Percentiles rank a stretch among this genome's conserved stretches.
Conservation (phyloP, 1,140 invertebrate genomes). For the Lepidurus packardi region DNA sequence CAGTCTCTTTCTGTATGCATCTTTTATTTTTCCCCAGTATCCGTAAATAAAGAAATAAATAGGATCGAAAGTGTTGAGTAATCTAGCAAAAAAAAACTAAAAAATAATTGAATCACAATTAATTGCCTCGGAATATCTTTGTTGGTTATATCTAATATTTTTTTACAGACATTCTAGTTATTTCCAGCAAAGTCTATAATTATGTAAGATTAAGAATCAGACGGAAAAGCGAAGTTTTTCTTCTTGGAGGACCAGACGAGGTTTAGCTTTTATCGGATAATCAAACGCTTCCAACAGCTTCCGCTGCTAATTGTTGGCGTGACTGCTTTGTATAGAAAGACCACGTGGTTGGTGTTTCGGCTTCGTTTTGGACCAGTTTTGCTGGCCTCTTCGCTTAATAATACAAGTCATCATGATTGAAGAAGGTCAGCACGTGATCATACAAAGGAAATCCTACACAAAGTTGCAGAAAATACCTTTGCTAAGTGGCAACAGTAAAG, state of each 20-base stretch:
- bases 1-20: conserved; percentile 20
- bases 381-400: background rate
- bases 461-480: conserved; percentile 64
- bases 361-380: background rate
- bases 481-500: conserved; percentile 43
- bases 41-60: background rate
- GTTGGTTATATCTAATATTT: too few species aligned
- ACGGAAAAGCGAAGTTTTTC: too few species aligned
- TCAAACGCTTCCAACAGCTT: background rate
- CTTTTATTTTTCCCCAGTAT: conserved; percentile 3
- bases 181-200: too few species aligned
- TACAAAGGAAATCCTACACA: conserved; percentile 66
- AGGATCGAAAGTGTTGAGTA: too few species aligned
- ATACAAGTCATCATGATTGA: conserved; percentile 25
- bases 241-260: too few species aligned
- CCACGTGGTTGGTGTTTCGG: background rate
- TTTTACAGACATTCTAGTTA: too few species aligned
- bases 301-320: background rate
- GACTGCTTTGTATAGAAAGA: background rate
- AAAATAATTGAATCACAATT: too few species aligned
- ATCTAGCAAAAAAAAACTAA: too few species aligned
- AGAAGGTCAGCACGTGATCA: conserved; percentile 57
- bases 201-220: too few species aligned
- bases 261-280: too few species aligned
- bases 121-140: too few species aligned